These are phyloP conservation scores for Colius striatus DNA, from an alignment of 2,113 vertebrate genomes.

Conservation along the genomic window DNA sequence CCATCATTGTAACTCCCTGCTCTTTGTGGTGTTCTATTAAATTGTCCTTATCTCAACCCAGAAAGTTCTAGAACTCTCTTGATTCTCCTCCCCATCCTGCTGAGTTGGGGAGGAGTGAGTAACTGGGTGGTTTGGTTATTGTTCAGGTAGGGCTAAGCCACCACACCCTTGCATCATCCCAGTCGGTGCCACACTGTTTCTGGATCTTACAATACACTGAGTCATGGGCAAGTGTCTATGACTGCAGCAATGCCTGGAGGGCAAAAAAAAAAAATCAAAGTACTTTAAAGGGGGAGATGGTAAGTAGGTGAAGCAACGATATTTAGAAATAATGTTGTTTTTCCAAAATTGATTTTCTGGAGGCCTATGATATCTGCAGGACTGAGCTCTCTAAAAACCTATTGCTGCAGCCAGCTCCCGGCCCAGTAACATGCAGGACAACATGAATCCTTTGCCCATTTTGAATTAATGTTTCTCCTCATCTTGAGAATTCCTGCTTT, in stretches of 20 bases:
- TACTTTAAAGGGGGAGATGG: not conserved
- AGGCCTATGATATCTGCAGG: too few relatives aligned
- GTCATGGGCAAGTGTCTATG: not conserved
- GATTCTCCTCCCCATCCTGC: too few relatives aligned
- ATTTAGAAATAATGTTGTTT: not conserved
- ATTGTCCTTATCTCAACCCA: too few relatives aligned
- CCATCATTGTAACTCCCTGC: too few relatives aligned
- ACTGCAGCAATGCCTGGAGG: not conserved
- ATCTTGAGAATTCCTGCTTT: not conserved
- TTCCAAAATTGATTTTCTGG: not conserved
- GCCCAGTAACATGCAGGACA: not conserved
- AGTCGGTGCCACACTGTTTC: not conserved
- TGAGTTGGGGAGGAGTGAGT: too few relatives aligned
- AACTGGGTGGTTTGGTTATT: too few relatives aligned
- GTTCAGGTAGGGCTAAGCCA: too few relatives aligned
- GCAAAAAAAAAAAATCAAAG: not conserved
- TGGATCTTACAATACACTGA: not conserved
- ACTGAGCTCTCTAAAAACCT: not conserved
- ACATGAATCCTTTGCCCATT: not conserved
- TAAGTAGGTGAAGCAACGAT: not conserved
- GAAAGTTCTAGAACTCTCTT: too few relatives aligned
- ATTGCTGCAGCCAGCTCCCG: not conserved
- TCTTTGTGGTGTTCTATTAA: too few relatives aligned
- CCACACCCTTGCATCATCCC: too few relatives aligned
- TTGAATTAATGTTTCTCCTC: not conserved